Evolutionary conservation across 2,797 vertebrate species (phyloP).

Genomic region (Luscinia megarhynchos): DNA sequence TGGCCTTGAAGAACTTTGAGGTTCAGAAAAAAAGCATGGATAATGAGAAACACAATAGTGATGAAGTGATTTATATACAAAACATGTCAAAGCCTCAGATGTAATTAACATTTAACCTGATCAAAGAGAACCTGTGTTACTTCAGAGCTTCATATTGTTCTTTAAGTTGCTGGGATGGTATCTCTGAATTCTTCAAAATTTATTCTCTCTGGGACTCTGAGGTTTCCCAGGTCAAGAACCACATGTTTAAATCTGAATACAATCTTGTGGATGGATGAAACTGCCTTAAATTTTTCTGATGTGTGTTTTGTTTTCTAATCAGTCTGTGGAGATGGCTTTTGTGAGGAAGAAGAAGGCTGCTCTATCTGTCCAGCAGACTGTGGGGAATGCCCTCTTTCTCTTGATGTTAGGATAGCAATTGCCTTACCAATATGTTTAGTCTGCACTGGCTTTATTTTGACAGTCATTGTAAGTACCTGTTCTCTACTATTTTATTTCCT

Average conservation of each 20-base stretch:
- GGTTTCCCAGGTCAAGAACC: not conserved
- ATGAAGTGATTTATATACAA: not conserved
- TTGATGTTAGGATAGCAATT: conserved; percentile 74
- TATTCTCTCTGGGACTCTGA: not conserved
- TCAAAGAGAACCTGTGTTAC: not conserved
- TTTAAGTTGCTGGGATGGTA: not conserved
- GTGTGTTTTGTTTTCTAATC: not conserved
- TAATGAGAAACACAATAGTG: not conserved
- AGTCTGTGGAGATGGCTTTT: conserved; percentile 82
- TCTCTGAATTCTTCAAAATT: not conserved
- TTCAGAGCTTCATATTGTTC: not conserved
- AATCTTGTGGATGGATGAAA: not conserved
- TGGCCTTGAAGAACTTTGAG: not conserved
- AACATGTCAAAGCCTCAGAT: not conserved
- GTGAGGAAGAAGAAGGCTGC: conserved; percentile 84
- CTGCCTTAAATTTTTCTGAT: not conserved
- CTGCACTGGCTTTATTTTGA: conserved; percentile 78
- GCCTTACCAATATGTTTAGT: conserved; percentile 81
- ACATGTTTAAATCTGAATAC: not conserved
- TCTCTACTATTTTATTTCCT: not conserved
- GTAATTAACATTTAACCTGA: not conserved
- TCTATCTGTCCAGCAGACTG: conserved; percentile 84
- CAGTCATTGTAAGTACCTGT: conserved; percentile 73
- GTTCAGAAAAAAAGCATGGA: not conserved
- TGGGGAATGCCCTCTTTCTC: conserved; percentile 81